phyloP scores from a whole-genome alignment of 2,888 invertebrate species.

The Athripsodes cinereus region DNA sequence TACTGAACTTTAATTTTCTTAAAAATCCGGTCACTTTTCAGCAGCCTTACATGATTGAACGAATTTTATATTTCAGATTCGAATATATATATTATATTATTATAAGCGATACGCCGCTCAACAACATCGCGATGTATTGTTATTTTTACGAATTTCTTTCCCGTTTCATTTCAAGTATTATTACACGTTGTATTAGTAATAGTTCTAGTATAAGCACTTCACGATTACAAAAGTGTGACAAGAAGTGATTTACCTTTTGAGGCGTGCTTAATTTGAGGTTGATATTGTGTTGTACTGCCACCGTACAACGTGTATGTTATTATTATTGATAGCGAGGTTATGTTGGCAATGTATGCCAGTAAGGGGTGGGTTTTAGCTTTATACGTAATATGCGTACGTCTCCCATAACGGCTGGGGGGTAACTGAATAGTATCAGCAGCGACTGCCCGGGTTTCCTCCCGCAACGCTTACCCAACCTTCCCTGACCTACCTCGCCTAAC shows the following conservation, averaged over 20 bases:
- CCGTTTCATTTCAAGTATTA: too few relatives aligned
- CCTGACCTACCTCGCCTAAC: not conserved
- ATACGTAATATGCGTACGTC: constrained; percentile 8
- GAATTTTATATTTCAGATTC: too few relatives aligned
- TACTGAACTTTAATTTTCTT: too few relatives aligned
- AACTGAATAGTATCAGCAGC: too few relatives aligned
- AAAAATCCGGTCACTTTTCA: too few relatives aligned
- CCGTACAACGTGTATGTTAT: constrained; percentile 10
- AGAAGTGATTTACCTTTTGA: constrained; percentile 11
- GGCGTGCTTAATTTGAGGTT: constrained; percentile 11
- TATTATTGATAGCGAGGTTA: constrained; percentile 9
- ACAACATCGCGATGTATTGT: too few relatives aligned
- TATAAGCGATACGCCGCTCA: too few relatives aligned
- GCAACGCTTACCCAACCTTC: constrained; percentile 8
- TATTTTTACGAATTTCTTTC: too few relatives aligned
- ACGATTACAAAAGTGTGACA: constrained; percentile 8
- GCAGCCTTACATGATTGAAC: too few relatives aligned
- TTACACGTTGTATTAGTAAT: too few relatives aligned
- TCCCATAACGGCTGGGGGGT: constrained; percentile 12
- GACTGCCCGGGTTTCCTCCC: constrained; percentile 21
- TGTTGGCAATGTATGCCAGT: constrained; percentile 1
- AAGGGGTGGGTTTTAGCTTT: constrained; percentile 6
- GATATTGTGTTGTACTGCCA: not conserved
- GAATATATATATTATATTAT: too few relatives aligned
- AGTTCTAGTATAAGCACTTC: not conserved